Conservation (phyloP, 2,797 vertebrate species). For the Eulemur albifrons region DNA sequence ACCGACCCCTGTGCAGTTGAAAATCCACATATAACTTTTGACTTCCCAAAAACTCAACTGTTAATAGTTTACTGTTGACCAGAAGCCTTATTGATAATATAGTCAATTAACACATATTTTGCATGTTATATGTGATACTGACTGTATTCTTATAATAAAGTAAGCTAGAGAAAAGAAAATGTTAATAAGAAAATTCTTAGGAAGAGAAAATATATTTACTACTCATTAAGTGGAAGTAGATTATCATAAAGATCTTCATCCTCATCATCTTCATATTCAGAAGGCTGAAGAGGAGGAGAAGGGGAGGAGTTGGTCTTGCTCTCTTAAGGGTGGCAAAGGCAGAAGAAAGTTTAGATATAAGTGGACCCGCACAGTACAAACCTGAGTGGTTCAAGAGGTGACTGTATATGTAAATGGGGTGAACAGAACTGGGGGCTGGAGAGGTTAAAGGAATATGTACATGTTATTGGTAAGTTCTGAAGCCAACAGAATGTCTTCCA, state of each 20-base stretch:
- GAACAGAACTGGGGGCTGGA: neutral
- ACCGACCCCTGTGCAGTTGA: no score
- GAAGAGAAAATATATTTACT: neutral
- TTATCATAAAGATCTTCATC: neutral
- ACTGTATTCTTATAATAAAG: no score
- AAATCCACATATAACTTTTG: no score
- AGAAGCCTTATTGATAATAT: no score
- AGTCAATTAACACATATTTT: no score
- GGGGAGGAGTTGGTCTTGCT: neutral
- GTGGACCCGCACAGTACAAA: neutral
- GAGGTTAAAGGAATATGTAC: neutral
- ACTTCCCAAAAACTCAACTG: no score
- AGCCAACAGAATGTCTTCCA: neutral
- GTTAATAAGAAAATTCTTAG: neutral
- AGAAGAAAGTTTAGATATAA: neutral
- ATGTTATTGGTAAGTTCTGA: neutral
- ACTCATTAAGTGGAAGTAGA: neutral
- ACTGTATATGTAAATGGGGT: neutral
- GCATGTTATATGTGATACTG: no score
- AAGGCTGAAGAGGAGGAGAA: neutral
- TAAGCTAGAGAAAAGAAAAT: neutral
- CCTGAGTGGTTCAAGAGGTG: neutral
- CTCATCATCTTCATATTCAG: neutral
- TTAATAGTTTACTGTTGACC: no score
- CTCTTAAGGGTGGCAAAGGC: neutral